Percentiles rank a stretch among this genome's conserved stretches.
Conservation (phyloP, 2,113 vertebrate genomes). For the Mirounga angustirostris region DNA sequence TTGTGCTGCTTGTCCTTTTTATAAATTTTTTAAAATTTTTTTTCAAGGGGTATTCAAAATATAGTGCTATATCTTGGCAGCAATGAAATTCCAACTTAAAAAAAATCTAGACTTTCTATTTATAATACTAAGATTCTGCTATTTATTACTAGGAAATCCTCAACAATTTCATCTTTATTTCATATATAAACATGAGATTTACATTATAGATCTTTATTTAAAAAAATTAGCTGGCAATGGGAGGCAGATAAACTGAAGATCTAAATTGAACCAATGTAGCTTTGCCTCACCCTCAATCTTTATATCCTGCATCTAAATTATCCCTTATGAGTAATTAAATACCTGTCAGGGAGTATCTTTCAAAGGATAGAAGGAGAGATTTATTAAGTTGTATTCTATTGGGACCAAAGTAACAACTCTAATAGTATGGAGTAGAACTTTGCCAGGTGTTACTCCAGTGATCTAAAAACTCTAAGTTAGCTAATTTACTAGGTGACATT, state of each 20-base stretch:
- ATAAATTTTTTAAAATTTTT: neutral
- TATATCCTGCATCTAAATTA: neutral
- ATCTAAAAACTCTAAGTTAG: neutral
- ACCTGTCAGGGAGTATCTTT: neutral
- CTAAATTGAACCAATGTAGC: neutral
- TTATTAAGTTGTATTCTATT: neutral
- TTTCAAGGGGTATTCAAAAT: neutral
- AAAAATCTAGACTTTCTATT: neutral
- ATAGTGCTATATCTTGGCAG: neutral
- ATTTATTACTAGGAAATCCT: neutral
- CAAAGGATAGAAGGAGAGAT: neutral
- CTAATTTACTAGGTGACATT: neutral
- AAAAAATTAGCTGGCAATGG: neutral
- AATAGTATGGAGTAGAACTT: neutral
- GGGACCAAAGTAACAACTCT: neutral
- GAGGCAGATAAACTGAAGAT: neutral
- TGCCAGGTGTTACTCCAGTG: neutral
- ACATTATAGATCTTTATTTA: neutral
- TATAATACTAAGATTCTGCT: neutral
- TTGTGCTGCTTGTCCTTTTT: neutral
- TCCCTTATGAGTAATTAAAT: neutral
- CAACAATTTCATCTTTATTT: neutral
- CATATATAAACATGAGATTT: neutral
- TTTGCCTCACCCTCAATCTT: neutral
- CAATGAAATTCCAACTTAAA: constrained; percentile 23